Conservation (phyloP, 2,113 vertebrate genomes). For the Phoenicopterus ruber region DNA sequence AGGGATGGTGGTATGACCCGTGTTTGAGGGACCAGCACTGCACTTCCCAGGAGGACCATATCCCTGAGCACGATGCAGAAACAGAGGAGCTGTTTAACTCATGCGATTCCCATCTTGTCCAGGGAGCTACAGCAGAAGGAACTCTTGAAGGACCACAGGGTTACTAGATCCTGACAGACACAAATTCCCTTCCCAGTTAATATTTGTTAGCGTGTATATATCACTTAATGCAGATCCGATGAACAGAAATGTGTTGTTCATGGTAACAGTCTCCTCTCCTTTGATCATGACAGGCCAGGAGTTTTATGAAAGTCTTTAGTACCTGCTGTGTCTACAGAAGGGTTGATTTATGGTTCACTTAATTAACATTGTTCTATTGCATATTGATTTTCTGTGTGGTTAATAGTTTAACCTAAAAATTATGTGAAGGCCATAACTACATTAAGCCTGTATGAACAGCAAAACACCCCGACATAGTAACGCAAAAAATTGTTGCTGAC, state of each 20-base stretch:
- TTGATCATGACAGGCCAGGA: neutral
- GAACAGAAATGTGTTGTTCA: neutral
- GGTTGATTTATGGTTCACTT: neutral
- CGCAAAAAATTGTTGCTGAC: conserved; percentile 1
- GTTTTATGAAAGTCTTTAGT: neutral
- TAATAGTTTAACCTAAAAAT: conserved; percentile 43
- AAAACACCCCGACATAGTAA: neutral
- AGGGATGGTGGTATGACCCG: neutral
- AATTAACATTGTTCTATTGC: neutral
- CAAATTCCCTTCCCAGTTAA: neutral
- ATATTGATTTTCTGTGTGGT: conserved; percentile 37
- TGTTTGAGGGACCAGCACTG: neutral
- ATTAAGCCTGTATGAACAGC: neutral
- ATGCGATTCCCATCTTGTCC: neutral
- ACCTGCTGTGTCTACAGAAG: neutral
- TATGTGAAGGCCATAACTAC: neutral
- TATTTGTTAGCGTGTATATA: neutral
- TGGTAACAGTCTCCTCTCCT: neutral
- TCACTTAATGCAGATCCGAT: neutral
- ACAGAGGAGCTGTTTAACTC: neutral
- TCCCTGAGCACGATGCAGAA: neutral
- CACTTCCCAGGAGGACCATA: neutral
- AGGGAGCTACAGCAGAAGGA: neutral
- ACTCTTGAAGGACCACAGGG: neutral
- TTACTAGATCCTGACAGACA: neutral